Conservation (phyloP, 1,140 invertebrate genomes). For the Microplitis mediator region DNA sequence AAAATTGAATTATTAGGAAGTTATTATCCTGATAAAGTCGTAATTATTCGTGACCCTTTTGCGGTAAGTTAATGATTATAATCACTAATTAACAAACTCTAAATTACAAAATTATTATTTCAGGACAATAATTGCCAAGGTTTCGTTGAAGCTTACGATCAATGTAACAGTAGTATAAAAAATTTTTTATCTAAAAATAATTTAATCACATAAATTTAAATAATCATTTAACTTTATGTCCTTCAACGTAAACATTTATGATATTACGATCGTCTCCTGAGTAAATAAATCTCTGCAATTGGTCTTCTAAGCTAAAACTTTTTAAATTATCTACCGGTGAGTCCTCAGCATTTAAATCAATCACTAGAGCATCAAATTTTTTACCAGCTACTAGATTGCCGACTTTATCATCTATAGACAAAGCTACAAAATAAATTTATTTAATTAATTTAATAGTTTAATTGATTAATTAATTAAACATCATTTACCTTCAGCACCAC, state of each 20-base stretch:
- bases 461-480: constrained; percentile 16
- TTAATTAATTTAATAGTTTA: constrained; percentile 7
- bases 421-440: constrained; percentile 63
- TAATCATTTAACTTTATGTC: constrained; percentile 66
- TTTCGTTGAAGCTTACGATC: constrained; percentile 58
- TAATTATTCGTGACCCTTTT: constrained; percentile 87
- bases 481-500: constrained; percentile 76
- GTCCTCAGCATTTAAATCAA: constrained; percentile 66
- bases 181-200: background rate
- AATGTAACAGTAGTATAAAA: no score
- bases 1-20: constrained; percentile 79
- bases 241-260: constrained; percentile 75
- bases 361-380: constrained; percentile 82
- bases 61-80: constrained; percentile 68
- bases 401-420: constrained; percentile 73
- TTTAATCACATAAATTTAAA: background rate
- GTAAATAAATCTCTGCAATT: constrained; percentile 83
- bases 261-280: constrained; percentile 87
- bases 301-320: constrained; percentile 62
- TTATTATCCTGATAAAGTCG: constrained; percentile 79
- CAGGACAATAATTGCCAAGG: constrained; percentile 69
- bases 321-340: constrained; percentile 65
- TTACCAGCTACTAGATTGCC: constrained; percentile 83
- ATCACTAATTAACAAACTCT: background rate
- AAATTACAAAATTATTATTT: constrained; percentile 25